A percentile compares a stretch with the other conserved stretches of the same genome.
These are phyloP conservation scores for Pogoniulus pusillus DNA, from an alignment of 2,797 vertebrate genomes.

Conservation along the genomic window DNA sequence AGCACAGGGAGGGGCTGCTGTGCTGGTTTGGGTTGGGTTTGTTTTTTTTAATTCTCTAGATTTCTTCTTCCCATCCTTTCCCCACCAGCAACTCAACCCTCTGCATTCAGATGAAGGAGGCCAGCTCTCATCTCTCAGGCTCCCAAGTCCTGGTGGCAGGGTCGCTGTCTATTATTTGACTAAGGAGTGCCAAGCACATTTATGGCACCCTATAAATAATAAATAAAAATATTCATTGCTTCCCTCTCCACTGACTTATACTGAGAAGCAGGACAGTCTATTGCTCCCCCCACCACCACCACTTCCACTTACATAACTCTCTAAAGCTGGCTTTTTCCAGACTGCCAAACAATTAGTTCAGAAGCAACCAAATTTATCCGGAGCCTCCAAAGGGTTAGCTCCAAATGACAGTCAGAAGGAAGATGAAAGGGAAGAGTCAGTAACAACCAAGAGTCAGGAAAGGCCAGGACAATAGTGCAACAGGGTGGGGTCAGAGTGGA, in stretches of 20 bases:
- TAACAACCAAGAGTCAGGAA: neutral
- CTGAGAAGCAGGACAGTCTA: constrained; percentile 35
- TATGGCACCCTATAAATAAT: constrained; percentile 49
- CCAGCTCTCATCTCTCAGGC: neutral
- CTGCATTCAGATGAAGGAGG: neutral
- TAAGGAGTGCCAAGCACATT: constrained; percentile 40
- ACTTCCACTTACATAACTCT: neutral
- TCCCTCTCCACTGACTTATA: neutral
- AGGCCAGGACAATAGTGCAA: accelerated
- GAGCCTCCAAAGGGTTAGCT: neutral
- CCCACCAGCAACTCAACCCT: neutral
- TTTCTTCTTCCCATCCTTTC: neutral
- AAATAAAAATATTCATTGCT: constrained; percentile 54
- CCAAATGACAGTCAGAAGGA: neutral
- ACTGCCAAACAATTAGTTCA: constrained; percentile 35
- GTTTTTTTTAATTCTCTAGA: neutral
- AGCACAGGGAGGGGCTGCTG: accelerated
- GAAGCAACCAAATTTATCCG: neutral
- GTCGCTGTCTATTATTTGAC: constrained; percentile 44
- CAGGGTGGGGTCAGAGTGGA: accelerated
- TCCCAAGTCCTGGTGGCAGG: constrained; percentile 18
- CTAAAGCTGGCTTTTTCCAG: constrained; percentile 9
- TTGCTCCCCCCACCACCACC: neutral
- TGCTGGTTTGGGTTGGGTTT: neutral
- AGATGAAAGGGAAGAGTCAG: neutral